Conservation (phyloP, 1,140 invertebrate species). For the Pseudomyrmex flavicornis region DNA sequence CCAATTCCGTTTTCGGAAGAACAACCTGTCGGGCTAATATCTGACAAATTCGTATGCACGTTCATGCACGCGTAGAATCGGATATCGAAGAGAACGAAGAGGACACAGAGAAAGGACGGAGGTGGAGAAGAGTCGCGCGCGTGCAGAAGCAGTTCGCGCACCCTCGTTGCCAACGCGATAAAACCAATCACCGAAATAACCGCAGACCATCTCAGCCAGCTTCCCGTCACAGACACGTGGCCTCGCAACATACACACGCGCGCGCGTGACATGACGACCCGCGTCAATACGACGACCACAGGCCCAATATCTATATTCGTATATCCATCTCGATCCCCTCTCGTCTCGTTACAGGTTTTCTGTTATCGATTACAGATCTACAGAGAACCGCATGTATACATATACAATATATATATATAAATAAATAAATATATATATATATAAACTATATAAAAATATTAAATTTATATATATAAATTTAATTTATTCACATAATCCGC, state of each 20-base stretch:
- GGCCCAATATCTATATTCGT: slow-evolving; percentile 47
- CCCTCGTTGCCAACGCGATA: slow-evolving; percentile 82
- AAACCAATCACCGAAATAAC: slow-evolving; percentile 85
- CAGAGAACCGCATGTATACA: background rate
- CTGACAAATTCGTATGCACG: slow-evolving; percentile 69
- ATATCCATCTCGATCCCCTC: slow-evolving; percentile 41
- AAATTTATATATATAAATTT: slow-evolving; percentile 4
- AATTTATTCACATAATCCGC: background rate
- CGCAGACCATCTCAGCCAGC: slow-evolving; percentile 79
- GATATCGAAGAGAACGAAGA: slow-evolving; percentile 51
- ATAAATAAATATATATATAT: background rate
- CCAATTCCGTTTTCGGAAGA: slow-evolving; percentile 44
- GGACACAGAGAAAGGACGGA: slow-evolving; percentile 22
- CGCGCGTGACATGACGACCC: slow-evolving; percentile 19
- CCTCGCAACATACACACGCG: slow-evolving; percentile 47
- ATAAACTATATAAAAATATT: background rate
- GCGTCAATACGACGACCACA: slow-evolving; percentile 19
- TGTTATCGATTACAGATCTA: slow-evolving; percentile 37
- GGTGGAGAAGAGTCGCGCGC: slow-evolving; percentile 37
- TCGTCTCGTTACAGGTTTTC: slow-evolving; percentile 33
- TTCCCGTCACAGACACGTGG: slow-evolving; percentile 79
- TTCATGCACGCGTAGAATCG: slow-evolving; percentile 66
- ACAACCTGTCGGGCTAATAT: slow-evolving; percentile 61
- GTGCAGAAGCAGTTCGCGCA: slow-evolving; percentile 75
- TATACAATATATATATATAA: background rate